Percentiles rank a stretch among this genome's conserved stretches.
phyloP scores from a whole-genome alignment of 1,140 invertebrate genomes.

The Megalonaias nervosa region DNA sequence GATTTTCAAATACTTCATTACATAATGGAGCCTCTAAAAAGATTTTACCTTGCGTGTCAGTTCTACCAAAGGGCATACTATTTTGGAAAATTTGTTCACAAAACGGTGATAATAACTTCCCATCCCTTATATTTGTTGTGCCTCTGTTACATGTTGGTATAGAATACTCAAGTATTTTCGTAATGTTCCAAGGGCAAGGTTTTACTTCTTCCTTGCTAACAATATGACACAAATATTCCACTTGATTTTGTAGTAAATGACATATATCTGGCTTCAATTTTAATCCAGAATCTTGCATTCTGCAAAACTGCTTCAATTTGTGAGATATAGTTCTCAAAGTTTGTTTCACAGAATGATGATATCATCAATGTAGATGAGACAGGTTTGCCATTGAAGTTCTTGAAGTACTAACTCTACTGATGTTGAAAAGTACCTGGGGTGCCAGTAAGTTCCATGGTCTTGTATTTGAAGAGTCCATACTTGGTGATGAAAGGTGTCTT shows the following conservation, averaged over 20 bases:
- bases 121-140: too few species aligned
- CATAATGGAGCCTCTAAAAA: slow-evolving; percentile 35
- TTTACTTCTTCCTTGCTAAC: slow-evolving; percentile 19
- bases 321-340: slow-evolving; percentile 12
- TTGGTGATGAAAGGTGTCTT: slow-evolving; percentile 54
- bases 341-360: slow-evolving; percentile 3
- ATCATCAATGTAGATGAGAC: too few species aligned
- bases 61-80: slow-evolving; percentile 26
- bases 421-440: slow-evolving; percentile 2
- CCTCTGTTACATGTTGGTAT: slow-evolving; percentile 27
- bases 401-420: slow-evolving; percentile 12
- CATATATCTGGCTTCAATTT: slow-evolving; percentile 39
- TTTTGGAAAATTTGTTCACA: slow-evolving; percentile 31
- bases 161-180: slow-evolving; percentile 10
- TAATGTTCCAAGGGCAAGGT: slow-evolving; percentile 10
- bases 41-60: slow-evolving; percentile 16
- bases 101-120: slow-evolving; percentile 29
- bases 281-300: slow-evolving; percentile 14
- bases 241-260: slow-evolving; percentile 32
- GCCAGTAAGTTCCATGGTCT: neutral
- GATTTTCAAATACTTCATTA: slow-evolving; percentile 31
- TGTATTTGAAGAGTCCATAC: slow-evolving; percentile 10
- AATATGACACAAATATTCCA: slow-evolving; percentile 36
- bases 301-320: slow-evolving; percentile 6
- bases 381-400: slow-evolving; percentile 34